A percentile compares a stretch with the other conserved stretches of the same genome.
These are phyloP conservation scores for Xyliphius kryptos DNA, from an alignment of 2,113 vertebrate species.

Conservation along the genomic window DNA sequence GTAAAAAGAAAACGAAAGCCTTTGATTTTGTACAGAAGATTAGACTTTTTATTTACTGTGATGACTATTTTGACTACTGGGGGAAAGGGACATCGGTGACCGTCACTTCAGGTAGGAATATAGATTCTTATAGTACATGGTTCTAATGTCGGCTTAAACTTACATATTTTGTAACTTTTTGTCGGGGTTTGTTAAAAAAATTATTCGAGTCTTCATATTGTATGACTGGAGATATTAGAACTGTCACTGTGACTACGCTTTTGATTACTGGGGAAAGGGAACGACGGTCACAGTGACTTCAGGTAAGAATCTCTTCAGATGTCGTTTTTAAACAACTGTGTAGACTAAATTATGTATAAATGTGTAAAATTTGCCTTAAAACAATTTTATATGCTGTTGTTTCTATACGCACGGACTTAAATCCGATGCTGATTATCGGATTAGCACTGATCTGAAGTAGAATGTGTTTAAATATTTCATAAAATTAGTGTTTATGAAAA, in stretches of 20 bases:
- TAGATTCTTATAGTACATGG: not conserved
- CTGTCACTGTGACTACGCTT: constrained; percentile 10
- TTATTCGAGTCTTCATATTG: not conserved
- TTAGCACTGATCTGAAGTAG: not conserved
- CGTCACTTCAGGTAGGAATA: constrained; percentile 26
- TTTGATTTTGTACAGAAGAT: too few relatives aligned
- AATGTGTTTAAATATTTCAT: not conserved
- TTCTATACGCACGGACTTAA: too few relatives aligned
- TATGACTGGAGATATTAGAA: not conserved
- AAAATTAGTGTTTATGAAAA: not conserved
- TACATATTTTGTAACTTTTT: not conserved
- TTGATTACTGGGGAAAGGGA: constrained; percentile 42
- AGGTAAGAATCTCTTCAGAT: constrained; percentile 2
- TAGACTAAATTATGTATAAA: too few relatives aligned
- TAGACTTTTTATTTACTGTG: constrained; percentile 2
- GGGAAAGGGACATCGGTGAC: constrained; percentile 37
- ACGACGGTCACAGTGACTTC: constrained; percentile 30
- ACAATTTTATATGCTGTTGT: too few relatives aligned
- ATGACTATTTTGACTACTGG: constrained; percentile 35
- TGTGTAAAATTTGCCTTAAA: too few relatives aligned
- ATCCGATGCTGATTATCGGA: not conserved
- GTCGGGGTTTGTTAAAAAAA: not conserved
- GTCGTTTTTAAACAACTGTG: too few relatives aligned
- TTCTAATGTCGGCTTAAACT: not conserved
- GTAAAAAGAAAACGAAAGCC: too few relatives aligned